Evolutionary conservation across 2,797 vertebrate species (phyloP).

Genomic region (Euphonia xanthogaster): DNA sequence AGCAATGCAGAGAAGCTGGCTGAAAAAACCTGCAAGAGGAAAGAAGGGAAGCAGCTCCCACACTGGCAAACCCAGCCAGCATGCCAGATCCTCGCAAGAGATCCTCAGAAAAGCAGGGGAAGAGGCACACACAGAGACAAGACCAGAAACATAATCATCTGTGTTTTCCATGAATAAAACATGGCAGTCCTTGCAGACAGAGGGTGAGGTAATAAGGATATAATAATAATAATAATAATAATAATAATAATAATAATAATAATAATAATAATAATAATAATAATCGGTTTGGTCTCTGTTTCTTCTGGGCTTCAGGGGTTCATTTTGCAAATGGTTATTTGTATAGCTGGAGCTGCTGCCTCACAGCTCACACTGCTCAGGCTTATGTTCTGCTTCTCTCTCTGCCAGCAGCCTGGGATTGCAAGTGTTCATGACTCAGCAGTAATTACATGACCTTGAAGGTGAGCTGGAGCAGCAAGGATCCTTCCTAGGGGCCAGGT

Average conservation of each 20-base stretch:
- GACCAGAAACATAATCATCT: neutral
- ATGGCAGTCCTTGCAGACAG: neutral
- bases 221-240: neutral
- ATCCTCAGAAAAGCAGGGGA: neutral
- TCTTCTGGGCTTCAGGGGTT: neutral
- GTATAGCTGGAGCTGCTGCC: neutral
- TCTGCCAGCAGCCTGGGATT: neutral
- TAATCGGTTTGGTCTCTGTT: neutral
- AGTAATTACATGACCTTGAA: neutral
- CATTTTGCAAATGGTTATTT: neutral
- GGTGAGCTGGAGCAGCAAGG: neutral
- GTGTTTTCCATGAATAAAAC: slow-evolving; percentile 15
- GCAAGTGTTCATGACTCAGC: neutral
- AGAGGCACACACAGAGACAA: neutral
- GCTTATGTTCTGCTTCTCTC: neutral
- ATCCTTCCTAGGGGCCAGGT: neutral
- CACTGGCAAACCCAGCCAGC: neutral
- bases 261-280: neutral
- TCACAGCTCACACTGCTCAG: neutral
- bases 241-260: neutral
- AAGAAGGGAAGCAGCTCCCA: neutral
- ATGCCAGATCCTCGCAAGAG: neutral
- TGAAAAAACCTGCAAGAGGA: neutral
- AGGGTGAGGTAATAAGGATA: neutral
- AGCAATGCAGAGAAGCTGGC: neutral